phyloP scores from a whole-genome alignment of 2,888 invertebrate genomes.

The Resseliella maxima region DNA sequence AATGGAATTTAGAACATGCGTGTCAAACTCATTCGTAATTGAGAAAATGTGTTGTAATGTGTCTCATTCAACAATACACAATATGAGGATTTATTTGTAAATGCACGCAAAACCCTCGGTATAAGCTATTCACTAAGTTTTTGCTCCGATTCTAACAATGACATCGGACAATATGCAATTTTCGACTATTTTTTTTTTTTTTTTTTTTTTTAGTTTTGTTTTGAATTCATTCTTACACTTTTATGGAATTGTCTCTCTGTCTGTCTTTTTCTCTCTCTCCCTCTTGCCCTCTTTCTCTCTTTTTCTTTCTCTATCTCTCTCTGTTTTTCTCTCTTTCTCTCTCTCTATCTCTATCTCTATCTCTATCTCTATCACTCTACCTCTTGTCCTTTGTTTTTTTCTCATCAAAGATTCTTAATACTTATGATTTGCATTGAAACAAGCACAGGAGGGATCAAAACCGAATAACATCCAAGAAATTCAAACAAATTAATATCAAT shows the following conservation, averaged over 20 bases:
- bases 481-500: slow-evolving; percentile 46
- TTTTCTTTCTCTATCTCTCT: too few species aligned
- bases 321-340: too few species aligned
- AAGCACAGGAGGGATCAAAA: too few species aligned
- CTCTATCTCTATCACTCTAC: too few species aligned
- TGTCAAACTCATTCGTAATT: slow-evolving; percentile 21
- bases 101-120: slow-evolving; percentile 20
- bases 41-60: slow-evolving; percentile 11
- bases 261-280: too few species aligned
- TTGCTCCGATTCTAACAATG: neutral
- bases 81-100: neutral
- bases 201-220: neutral
- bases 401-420: too few species aligned
- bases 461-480: neutral
- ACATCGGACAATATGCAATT: slow-evolving; percentile 44
- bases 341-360: too few species aligned
- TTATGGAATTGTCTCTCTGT: neutral
- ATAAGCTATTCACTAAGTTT: neutral
- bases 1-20: slow-evolving; percentile 39
- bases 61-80: neutral
- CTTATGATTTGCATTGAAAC: too few species aligned
- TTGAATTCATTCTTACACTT: neutral
- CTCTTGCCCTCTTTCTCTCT: too few species aligned
- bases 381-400: too few species aligned
- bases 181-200: neutral